phyloP scores from a whole-genome alignment of 2,113 vertebrate genomes.

The Nycticryphes semicollaris region DNA sequence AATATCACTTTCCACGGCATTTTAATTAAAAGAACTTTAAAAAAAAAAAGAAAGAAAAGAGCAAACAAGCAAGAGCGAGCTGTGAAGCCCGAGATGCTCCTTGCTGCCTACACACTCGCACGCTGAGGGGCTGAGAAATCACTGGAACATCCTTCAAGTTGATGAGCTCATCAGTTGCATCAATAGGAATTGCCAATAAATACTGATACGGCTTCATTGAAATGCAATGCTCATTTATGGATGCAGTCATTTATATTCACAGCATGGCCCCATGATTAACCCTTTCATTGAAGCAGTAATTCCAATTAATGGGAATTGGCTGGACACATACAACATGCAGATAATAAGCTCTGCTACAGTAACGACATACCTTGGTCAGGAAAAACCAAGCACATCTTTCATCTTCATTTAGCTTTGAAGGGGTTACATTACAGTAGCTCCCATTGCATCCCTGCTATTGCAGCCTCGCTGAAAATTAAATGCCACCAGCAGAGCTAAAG shows the following conservation, averaged over 20 bases:
- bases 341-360: background rate
- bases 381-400: background rate
- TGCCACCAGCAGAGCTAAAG: conserved; percentile 42
- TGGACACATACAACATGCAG: background rate
- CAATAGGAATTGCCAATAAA: background rate
- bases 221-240: conserved; percentile 20
- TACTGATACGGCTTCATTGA: background rate
- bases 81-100: background rate
- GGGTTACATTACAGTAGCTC: conserved; percentile 11
- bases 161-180: conserved; percentile 30
- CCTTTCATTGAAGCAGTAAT: background rate
- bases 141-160: background rate
- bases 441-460: background rate
- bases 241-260: background rate
- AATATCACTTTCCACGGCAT: conserved; percentile 11
- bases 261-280: background rate
- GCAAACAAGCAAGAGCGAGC: background rate
- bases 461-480: conserved; percentile 51
- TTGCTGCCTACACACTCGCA: background rate
- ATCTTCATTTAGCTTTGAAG: conserved; percentile 43
- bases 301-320: background rate
- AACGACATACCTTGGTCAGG: background rate
- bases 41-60: conserved; percentile 19
- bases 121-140: background rate
- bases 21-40: conserved; percentile 49